These are phyloP conservation scores for Eledone cirrhosa DNA, from an alignment of 2,888 invertebrate species.

Conservation along the genomic window DNA sequence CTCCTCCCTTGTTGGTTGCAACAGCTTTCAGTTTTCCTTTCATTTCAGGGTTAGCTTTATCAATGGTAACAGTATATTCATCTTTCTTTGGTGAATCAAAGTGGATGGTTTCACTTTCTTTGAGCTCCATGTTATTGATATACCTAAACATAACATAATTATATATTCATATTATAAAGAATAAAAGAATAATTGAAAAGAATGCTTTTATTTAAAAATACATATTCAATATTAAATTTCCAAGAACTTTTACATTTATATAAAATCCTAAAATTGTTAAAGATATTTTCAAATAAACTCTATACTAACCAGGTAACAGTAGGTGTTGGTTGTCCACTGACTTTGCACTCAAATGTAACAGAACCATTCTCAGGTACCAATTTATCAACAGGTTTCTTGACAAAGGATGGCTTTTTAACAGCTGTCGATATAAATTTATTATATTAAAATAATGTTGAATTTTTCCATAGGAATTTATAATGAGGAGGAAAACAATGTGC, in stretches of 20 bases:
- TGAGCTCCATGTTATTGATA: slow-evolving; percentile 60
- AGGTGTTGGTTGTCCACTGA: slow-evolving; percentile 88
- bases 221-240: no score
- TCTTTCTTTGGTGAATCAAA: slow-evolving; percentile 65
- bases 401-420: slow-evolving; percentile 62
- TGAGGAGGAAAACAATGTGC: no score
- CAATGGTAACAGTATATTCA: slow-evolving; percentile 74
- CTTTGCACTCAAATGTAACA: slow-evolving; percentile 78
- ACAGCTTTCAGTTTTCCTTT: slow-evolving; percentile 77
- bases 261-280: not conserved
- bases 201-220: not conserved
- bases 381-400: slow-evolving; percentile 56
- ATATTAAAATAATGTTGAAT: no score
- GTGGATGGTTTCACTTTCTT: slow-evolving; percentile 53
- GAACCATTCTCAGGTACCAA: slow-evolving; percentile 62
- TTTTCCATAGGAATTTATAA: no score
- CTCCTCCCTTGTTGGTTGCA: slow-evolving; percentile 78
- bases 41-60: slow-evolving; percentile 79
- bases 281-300: not conserved
- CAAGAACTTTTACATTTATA: not conserved
- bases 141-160: slow-evolving; percentile 42
- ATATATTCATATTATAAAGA: not conserved
- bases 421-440: slow-evolving; percentile 48
- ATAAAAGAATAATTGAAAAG: not conserved
- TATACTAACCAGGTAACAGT: slow-evolving; percentile 78